Base-by-base conservation (phyloP, 2,113 vertebrate species). In the Ptilorrhoa leucosticta region DNA sequence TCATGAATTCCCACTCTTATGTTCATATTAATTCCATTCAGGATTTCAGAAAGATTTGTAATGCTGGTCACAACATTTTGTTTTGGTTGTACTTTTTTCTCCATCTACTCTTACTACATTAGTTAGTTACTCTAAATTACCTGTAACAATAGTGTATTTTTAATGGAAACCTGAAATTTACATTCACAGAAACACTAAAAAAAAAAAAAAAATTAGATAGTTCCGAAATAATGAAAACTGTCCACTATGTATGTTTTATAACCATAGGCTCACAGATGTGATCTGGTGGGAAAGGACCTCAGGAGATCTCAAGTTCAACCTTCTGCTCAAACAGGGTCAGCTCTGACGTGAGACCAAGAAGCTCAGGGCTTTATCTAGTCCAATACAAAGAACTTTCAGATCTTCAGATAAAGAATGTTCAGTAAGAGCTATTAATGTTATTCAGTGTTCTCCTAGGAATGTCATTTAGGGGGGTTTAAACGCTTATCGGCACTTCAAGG, bases 161-260 rank as follows among this genome's bases (percentile, higher is more conserved):
- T 42, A 33, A 44, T 6, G 13, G 7, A 66, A 83, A 70, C 2
- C 5, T 60, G 51, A 68, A 31, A 30, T 69, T 63, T 27, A 16
- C 23, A 20, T 26, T 1, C 5, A 58, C 5, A 78, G 8, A 65
- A 42, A 8, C 45, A 39, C 14, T 28, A 21, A 40, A 27, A 19
- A 33, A 33, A 2, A 2, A 13, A 33, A 37, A 18, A 1, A 39
- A 23, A 23, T n/a, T 4, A 23, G 2, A 2, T 30, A 24, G 4
- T 35, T 75, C 28, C 4, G 22, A 75, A 79, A 21, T 42, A 71
- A 64, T 26, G 8, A 37, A 81, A 91, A 33, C 5, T 64, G 2
- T n/a, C 6, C 6, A 13, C 6, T 50, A 3, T 28, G 5, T 31
- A 37, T 26, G 40, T 79, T 63, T 68, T n/a, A 2, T 39, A 22